Percentiles rank a stretch among this genome's conserved stretches.
Evolutionary conservation across 2,888 invertebrate genomes (phyloP).

Genomic region (Cyrtodaria siliqua): DNA sequence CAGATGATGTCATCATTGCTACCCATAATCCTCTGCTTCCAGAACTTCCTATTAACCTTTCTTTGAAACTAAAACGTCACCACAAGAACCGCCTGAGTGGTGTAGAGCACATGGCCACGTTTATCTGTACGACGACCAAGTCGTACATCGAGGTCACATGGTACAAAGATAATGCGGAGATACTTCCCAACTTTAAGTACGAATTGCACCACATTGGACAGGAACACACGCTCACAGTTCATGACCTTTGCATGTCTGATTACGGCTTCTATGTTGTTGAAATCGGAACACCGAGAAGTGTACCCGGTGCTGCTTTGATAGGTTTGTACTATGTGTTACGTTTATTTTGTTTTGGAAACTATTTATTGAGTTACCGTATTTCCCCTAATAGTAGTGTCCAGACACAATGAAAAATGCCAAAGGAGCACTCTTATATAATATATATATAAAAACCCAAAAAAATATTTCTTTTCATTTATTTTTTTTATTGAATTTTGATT

Average conservation of each 20-base stretch:
- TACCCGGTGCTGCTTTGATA: constrained; percentile 59
- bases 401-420: no score
- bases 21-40: constrained; percentile 67
- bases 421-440: no score
- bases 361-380: background rate
- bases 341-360: constrained; percentile 1
- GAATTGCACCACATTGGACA: constrained; percentile 85
- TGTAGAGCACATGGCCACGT: constrained; percentile 72
- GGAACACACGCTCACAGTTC: constrained; percentile 76
- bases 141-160: constrained; percentile 78
- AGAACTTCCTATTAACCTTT: constrained; percentile 79
- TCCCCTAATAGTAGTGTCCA: no score
- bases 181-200: constrained; percentile 76
- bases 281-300: constrained; percentile 82
- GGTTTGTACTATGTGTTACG: constrained; percentile 65
- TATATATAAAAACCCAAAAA: no score
- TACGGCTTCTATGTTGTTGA: constrained; percentile 89
- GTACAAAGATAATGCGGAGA: constrained; percentile 81
- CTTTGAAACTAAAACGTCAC: constrained; percentile 75
- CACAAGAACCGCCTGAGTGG: constrained; percentile 62
- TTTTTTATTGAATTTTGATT: no score
- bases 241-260: constrained; percentile 72
- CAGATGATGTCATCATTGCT: constrained; percentile 10
- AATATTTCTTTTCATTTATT: no score
- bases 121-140: constrained; percentile 80